Percentiles rank a stretch among this genome's conserved stretches.
Conservation (phyloP, 2,888 invertebrate species). For the Leucophora obtusa region DNA sequence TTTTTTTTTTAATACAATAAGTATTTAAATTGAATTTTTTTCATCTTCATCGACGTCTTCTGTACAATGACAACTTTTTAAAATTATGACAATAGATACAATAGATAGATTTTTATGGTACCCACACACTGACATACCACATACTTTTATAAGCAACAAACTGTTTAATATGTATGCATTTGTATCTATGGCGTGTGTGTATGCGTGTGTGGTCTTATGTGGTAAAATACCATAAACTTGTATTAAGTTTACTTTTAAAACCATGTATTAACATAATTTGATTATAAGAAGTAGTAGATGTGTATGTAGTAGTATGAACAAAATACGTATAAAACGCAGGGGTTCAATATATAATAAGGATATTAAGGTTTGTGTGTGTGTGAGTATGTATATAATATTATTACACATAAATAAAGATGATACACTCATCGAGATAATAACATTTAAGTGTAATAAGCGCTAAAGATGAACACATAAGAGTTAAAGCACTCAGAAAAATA, state of each 20-base stretch:
- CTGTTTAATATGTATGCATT: background rate
- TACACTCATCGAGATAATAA: constrained; percentile 7
- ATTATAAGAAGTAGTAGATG: constrained; percentile 5
- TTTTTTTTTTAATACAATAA: constrained; percentile 37
- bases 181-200: background rate
- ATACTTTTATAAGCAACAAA: background rate
- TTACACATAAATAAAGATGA: constrained; percentile 12
- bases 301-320: background rate
- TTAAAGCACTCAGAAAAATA: background rate
- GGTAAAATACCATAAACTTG: background rate
- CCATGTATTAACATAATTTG: constrained; percentile 23
- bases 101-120: constrained; percentile 13
- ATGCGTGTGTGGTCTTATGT: background rate
- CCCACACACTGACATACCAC: no score
- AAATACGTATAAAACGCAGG: background rate
- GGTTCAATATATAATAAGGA: background rate
- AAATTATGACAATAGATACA: constrained; percentile 5
- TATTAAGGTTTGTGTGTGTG: background rate
- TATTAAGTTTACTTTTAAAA: constrained; percentile 11
- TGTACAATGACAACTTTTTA: background rate
- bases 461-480: background rate
- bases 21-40: constrained; percentile 36
- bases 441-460: constrained; percentile 2
- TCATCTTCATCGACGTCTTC: background rate
- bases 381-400: background rate